Evolutionary conservation across 2,113 vertebrate species (phyloP), one percentile per base, ranked within the genome.

Genomic region (Nothocercus julius): DNA sequence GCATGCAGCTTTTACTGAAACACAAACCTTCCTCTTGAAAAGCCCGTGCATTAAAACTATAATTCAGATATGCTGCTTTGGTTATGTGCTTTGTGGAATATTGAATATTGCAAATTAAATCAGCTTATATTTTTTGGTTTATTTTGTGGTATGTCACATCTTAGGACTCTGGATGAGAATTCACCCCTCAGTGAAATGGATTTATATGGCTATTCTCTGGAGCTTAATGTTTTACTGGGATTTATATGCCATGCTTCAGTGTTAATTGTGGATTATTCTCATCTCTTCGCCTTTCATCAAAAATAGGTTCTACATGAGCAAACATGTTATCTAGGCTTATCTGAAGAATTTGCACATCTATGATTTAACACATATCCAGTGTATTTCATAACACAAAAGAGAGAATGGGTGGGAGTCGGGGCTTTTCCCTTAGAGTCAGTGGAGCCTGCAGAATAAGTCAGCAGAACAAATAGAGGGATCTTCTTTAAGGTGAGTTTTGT

Each of bases 191-290:
- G 1, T 89, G 49, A 76, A 87, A 59, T 56, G 15, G 58, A 92
- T 82, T 93, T 84, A 40, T 81, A 54, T 49, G 19, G 7, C 32
- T 82, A 0, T 53, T 68, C 22, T 81, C 66, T 61, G 51, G 47
- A 72, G 58, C 34, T 89, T 90, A 42, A 45, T 80, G 80, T 92
- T 90, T 94, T 75, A 64, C 32, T 70, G 27, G 32, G 27, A 82
- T 79, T 90, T 94, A 68, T 70, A 36, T 70, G 38, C 62, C 62
- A n/a, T 73, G 42, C 91, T 92, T 93, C 63, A 49, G 17, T 82
- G 77, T 84, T 93, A 95, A 66, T 94, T 89, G 66, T 87, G 74
- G 53, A 16, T 87, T 89, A 73, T 87, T 92, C 62, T 87, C 58
- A 72, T 89, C n/a, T 9, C 42, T 79, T 87, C 69, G 28, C 78